phyloP scores from a whole-genome alignment of 92 coral and sea anemone genomes.

The Montipora capitata region DNA sequence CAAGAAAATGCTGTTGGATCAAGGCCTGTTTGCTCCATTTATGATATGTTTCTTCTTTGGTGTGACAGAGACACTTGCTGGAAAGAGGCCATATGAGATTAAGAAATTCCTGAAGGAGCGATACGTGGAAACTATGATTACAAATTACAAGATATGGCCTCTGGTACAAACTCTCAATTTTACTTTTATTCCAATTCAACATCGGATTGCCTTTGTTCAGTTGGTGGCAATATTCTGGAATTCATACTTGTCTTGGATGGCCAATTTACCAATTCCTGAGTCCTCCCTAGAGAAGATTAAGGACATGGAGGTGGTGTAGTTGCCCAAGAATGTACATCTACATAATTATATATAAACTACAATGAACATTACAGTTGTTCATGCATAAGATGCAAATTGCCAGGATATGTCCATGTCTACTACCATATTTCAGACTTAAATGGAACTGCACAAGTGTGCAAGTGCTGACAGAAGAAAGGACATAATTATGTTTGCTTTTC shows the following conservation, averaged over 20 bases:
- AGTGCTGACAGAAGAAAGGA: no score
- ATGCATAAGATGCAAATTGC: no score
- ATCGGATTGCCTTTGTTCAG: constrained; percentile 88
- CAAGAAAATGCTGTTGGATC: constrained; percentile 92
- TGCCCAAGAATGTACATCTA: no score
- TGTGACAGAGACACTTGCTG: constrained; percentile 77
- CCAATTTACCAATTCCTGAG: constrained; percentile 68
- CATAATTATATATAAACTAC: no score
- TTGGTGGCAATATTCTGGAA: constrained; percentile 95
- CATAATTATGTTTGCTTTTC: no score
- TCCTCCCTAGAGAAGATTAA: neutral
- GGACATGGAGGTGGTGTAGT: neutral
- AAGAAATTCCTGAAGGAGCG: constrained; percentile 78
- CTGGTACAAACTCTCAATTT: constrained; percentile 87
- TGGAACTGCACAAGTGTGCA: no score
- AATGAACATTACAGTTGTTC: no score
- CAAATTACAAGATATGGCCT: constrained; percentile 96
- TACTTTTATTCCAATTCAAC: constrained; percentile 83
- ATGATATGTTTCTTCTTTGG: constrained; percentile 82
- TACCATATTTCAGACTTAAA: no score
- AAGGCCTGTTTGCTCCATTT: constrained; percentile 79
- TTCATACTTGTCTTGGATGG: constrained; percentile 92
- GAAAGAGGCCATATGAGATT: constrained; percentile 78
- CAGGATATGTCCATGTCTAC: no score
- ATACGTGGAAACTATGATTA: constrained; percentile 78